Conservation (phyloP, 2,797 vertebrate species). For the Jordanella pulchra region DNA sequence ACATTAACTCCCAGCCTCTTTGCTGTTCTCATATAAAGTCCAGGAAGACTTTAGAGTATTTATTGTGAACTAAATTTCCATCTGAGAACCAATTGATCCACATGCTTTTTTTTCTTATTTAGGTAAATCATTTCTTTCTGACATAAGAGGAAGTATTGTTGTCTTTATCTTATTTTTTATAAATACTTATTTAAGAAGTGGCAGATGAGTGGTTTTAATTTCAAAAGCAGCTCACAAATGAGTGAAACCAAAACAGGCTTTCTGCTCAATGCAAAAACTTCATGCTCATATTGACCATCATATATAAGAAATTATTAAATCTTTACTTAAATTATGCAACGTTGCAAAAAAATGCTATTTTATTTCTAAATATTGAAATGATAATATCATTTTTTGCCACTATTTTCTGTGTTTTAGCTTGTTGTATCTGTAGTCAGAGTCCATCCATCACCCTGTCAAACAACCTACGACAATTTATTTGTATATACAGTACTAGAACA, state of each 20-base stretch:
- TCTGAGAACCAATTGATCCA: constrained; percentile 8
- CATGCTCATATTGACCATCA: not conserved
- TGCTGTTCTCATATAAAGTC: constrained; percentile 15
- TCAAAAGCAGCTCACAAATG: constrained; percentile 30
- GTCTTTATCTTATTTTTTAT: not conserved
- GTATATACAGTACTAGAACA: not conserved
- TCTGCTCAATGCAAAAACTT: no score
- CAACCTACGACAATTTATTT: not conserved
- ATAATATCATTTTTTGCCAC: not conserved
- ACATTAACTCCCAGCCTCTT: constrained; percentile 38
- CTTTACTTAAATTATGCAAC: not conserved
- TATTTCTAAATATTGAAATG: no score
- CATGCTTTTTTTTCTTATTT: constrained; percentile 8
- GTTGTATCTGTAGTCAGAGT: no score
- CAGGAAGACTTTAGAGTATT: constrained; percentile 19
- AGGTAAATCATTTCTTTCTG: constrained; percentile 11
- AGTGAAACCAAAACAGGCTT: not conserved
- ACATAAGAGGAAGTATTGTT: constrained; percentile 5
- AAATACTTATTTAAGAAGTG: constrained; percentile 13
- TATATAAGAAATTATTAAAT: not conserved
- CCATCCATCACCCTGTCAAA: no score
- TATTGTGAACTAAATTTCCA: constrained; percentile 33
- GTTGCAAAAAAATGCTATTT: not conserved
- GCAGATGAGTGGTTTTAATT: constrained; percentile 27
- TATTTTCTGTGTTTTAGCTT: not conserved